Base-by-base conservation (phyloP, 1,140 invertebrate genomes). In the Dreissena rostriformis region DNA sequence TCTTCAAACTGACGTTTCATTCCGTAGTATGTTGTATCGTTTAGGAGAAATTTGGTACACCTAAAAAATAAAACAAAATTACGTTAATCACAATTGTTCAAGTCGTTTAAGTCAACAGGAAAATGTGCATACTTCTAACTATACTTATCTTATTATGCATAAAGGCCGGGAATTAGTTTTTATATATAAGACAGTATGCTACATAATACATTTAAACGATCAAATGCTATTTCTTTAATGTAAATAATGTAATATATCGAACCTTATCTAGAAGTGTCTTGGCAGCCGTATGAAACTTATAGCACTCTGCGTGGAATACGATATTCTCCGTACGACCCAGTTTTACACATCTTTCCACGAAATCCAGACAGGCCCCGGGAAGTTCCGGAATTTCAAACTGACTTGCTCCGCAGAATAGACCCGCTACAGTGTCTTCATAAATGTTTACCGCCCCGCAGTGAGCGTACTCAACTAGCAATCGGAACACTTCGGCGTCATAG, bases 371-470 rank as follows among this genome's bases (percentile, higher is more conserved):
- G 29, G 84, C 84, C 26, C 63, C 67, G 51, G 53, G 24, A 17
- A 86, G 57, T n/a, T 86, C 84, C 28, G 29, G 17, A 11, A 86
- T 15, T 39, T 75, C 68, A 61, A 86, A 86, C 19, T 86, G 79
- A 17, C 52, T n/a, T 28, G 84, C 73, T 1, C 72, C 84, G 67
- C 84, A 86, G 14, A 78, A 66, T 61, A 86, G 67, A 71, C 78
- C 57, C 22, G 72, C 57, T 26, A 82, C 71, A 2, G 71, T 82
- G 22, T 82, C 72, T 55, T 74, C 65, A 14, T 70, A 74, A 17
- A 82, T 82, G n/a, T 53, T 82, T 1, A 82, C 71, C 65, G 19
- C 53, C 17, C 80, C 80, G 22, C 61, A 82, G 57, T 82, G 80
- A 19, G 74, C 17, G 53, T 74, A 82, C 71, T 82, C 53, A 17